Evolutionary conservation across 2,888 invertebrate genomes (phyloP).

Genomic region (Hyposoter dolosus): DNA sequence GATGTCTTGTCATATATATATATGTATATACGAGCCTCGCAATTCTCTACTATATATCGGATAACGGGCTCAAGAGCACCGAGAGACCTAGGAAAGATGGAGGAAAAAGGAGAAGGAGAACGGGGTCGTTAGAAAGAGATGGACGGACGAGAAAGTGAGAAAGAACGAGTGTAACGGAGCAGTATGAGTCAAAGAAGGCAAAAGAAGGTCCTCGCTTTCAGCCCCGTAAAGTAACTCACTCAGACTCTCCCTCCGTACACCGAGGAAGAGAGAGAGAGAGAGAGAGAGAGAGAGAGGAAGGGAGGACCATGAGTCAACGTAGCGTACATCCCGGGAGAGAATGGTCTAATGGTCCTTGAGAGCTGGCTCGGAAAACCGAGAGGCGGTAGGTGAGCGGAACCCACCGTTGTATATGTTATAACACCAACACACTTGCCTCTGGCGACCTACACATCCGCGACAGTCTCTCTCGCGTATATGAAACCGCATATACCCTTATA

Average conservation of each 20-base stretch:
- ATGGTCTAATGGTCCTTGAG: constrained; percentile 77
- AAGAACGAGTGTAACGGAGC: constrained; percentile 12
- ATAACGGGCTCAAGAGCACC: constrained; percentile 53
- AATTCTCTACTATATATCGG: constrained; percentile 63
- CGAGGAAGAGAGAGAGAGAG: constrained; percentile 23
- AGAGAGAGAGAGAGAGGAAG: constrained; percentile 2
- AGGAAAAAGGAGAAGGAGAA: constrained; percentile 17
- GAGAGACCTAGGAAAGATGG: constrained; percentile 27
- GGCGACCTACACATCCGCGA: not conserved
- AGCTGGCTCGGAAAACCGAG: constrained; percentile 68
- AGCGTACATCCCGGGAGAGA: constrained; percentile 73
- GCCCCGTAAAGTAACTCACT: constrained; percentile 75
- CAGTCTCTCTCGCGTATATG: constrained; percentile 41
- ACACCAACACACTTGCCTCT: constrained; percentile 15
- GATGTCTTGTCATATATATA: constrained; percentile 23
- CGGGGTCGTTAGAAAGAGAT: constrained; percentile 5
- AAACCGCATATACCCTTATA: constrained; percentile 12
- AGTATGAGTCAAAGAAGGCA: constrained; percentile 20
- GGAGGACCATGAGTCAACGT: constrained; percentile 79
- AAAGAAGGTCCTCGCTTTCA: constrained; percentile 66
- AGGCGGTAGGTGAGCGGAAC: constrained; percentile 65
- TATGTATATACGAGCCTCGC: constrained; percentile 14
- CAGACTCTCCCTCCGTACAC: constrained; percentile 72
- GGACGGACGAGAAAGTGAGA: constrained; percentile 32
- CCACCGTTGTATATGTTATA: constrained; percentile 17